Evolutionary conservation across 2,888 invertebrate species (phyloP), one percentile per base, ranked within the genome.

Genomic region (Baccha elongata): DNA sequence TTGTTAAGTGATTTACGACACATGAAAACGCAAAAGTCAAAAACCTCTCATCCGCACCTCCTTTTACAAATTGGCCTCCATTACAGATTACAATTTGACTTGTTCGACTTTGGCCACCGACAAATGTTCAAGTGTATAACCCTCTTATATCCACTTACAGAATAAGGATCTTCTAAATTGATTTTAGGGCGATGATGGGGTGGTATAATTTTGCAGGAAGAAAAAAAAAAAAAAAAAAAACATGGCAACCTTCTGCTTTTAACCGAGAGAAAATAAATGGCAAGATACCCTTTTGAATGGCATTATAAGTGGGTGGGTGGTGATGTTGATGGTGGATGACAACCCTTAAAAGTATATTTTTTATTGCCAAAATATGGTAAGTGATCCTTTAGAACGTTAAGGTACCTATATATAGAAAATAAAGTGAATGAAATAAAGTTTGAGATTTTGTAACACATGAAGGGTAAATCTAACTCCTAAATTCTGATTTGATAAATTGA

Each of bases 1-100:
- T 90, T 89, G 90, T 89, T 89, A 88, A 88, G 90, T 89, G 89
- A 89, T 89, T 89, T 89, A 89, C 90, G 89, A 89, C 88, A 88
- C 87, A 88, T 87, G 87, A 42, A 89, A 88, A 78, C 62, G 64
- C 73, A 78, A 78, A 64, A 73, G 50, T 64, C 72, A 76, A 72
- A 72, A 72, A 62, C 71, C 60, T 64, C 62, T 44, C 52, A 1
- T 29, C 23, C n/a, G 21, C 10, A 42, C 29, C 67, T 40, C 71
- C 60, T 8, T 48, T 72, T 76, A 67, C 81, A 68, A 79, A 79
- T 79, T 81, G 76, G 75, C 72, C 72, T 68, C 78, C 83, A 78
- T 83, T 83, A 76, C 76, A 67, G 76, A 83, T 83, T 76, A 76
- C 81, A 67, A 62, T 67, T 76, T 62, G 40, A 71, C 69, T 81